phyloP scores from a whole-genome alignment of 2,113 vertebrate genomes.

The Passer domesticus region DNA sequence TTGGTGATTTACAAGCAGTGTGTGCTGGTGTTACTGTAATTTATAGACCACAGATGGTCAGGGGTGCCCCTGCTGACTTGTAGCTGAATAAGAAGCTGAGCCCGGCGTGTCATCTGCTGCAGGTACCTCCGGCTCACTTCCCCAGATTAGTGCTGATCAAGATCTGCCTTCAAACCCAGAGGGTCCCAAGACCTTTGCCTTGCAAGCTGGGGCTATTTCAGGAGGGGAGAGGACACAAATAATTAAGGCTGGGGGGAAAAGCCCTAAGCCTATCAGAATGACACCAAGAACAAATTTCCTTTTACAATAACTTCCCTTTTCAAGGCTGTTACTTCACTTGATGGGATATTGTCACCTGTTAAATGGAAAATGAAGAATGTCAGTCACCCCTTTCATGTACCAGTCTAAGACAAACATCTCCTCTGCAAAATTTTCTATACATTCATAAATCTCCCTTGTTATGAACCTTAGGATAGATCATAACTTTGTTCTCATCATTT shows the following conservation, averaged over 20 bases:
- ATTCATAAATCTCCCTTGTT: background rate
- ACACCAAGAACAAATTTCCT: constrained; percentile 1
- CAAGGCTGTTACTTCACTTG: background rate
- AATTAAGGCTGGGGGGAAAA: background rate
- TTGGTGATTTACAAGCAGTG: constrained; percentile 81
- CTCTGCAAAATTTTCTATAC: background rate
- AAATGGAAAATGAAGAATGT: background rate
- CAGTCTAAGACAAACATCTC: background rate
- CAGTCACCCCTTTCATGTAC: background rate
- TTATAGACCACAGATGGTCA: constrained; percentile 83
- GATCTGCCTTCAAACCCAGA: constrained; percentile 47
- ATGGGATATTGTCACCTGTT: background rate
- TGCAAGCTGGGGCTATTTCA: background rate
- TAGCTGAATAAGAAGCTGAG: constrained; percentile 76
- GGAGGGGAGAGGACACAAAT: background rate
- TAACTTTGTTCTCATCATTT: background rate
- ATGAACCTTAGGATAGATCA: background rate
- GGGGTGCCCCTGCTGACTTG: constrained; percentile 76
- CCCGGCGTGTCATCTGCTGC: constrained; percentile 72
- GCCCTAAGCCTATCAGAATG: background rate
- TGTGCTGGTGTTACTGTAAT: constrained; percentile 79
- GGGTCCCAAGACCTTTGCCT: constrained; percentile 1
- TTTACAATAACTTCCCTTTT: background rate
- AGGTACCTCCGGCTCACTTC: constrained; percentile 69
- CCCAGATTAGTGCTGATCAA: constrained; percentile 49